phyloP scores from a whole-genome alignment of 2,888 invertebrate species.

The Eudemis profundana region DNA sequence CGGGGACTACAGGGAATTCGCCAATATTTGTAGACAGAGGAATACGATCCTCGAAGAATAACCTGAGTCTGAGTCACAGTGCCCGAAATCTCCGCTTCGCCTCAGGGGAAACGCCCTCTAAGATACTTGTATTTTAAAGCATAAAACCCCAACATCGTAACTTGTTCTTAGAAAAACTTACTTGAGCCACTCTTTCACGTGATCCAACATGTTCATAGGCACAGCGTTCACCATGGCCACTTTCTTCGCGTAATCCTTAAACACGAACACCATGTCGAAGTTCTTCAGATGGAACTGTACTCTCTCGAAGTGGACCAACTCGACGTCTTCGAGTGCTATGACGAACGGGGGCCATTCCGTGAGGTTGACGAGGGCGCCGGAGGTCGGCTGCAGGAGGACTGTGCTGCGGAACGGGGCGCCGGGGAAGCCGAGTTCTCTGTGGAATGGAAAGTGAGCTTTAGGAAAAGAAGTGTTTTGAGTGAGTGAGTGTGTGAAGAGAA shows the following conservation, averaged over 20 bases:
- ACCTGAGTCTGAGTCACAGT: too few species aligned
- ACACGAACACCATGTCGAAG: conserved; percentile 99
- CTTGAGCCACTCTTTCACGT: conserved; percentile 99
- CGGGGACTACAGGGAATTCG: too few species aligned
- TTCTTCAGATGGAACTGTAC: conserved; percentile 99
- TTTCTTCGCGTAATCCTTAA: conserved; percentile 98
- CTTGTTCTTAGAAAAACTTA: too few species aligned
- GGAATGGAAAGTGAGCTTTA: not conserved
- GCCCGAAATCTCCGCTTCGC: too few species aligned
- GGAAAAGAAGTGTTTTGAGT: not conserved
- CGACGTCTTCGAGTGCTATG: conserved; percentile 98
- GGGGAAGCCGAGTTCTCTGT: conserved; percentile 97
- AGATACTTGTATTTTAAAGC: too few species aligned
- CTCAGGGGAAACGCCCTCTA: too few species aligned
- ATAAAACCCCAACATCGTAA: too few species aligned
- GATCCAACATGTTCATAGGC: conserved; percentile 99
- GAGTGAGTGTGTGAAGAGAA: too few species aligned
- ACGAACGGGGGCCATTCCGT: conserved; percentile 99
- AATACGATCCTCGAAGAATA: too few species aligned
- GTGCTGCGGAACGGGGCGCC: conserved; percentile 99
- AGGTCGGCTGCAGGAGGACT: conserved; percentile 98
- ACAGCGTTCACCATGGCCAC: conserved; percentile 99
- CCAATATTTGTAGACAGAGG: too few species aligned
- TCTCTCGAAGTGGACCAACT: conserved; percentile 99
- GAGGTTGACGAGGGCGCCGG: conserved; percentile 98